A percentile compares a stretch with the other conserved stretches of the same genome.
Conservation (phyloP, 1,140 invertebrate species). For the Drosophila ananassae region DNA sequence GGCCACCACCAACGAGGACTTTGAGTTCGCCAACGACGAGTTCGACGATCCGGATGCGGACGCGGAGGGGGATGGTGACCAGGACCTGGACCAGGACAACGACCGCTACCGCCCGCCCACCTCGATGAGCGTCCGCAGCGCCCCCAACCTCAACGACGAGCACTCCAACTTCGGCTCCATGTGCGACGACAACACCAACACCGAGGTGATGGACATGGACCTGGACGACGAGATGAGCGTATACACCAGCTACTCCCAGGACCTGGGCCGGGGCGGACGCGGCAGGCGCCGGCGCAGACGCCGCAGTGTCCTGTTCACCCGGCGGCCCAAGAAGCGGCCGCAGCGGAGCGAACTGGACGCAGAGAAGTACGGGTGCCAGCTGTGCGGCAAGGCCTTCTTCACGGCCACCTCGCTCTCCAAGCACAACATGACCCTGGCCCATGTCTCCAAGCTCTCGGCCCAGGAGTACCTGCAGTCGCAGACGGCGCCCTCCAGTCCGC, state of each 20-base stretch:
- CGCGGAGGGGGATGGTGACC: conserved; percentile 4
- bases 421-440: conserved; percentile 85
- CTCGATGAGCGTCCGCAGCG: conserved; percentile 81
- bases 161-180: conserved; percentile 72
- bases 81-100: conserved; percentile 41
- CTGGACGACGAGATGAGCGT: conserved; percentile 82
- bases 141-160: conserved; percentile 78
- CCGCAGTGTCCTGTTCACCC: conserved; percentile 68
- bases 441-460: conserved; percentile 85
- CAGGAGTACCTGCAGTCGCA: conserved; percentile 84
- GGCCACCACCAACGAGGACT: conserved; percentile 72
- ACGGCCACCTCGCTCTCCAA: conserved; percentile 84
- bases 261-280: conserved; percentile 59
- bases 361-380: conserved; percentile 80
- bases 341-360: conserved; percentile 38
- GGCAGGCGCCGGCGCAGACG: conserved; percentile 52
- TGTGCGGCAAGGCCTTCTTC: conserved; percentile 85
- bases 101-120: conserved; percentile 69
- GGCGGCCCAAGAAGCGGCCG: conserved; percentile 66
- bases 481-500: conserved; percentile 55
- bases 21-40: conserved; percentile 76
- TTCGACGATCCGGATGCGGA: conserved; percentile 63
- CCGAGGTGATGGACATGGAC: conserved; percentile 83
- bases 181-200: conserved; percentile 80
- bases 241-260: conserved; percentile 80